phyloP scores from a whole-genome alignment of 2,888 invertebrate genomes.

The Clunio marinus region DNA sequence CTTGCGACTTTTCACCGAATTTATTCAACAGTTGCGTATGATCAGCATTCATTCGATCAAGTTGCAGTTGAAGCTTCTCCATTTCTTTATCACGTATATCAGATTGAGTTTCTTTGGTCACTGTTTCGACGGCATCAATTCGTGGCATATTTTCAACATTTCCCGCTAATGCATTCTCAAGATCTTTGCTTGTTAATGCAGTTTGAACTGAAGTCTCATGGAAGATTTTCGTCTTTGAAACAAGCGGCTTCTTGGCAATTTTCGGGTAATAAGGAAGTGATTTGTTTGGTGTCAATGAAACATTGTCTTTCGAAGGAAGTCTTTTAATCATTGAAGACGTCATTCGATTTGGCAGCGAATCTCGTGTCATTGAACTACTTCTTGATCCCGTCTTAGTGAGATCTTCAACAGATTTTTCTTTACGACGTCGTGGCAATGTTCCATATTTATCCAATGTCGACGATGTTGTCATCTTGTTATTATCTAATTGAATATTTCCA shows the following conservation, averaged over 20 bases:
- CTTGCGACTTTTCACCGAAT: conserved; percentile 47
- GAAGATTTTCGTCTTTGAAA: conserved; percentile 65
- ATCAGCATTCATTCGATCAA: conserved; percentile 58
- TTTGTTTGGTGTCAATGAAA: conserved; percentile 46
- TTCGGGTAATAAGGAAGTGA: conserved; percentile 54
- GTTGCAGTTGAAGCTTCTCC: conserved; percentile 58
- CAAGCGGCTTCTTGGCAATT: conserved; percentile 45
- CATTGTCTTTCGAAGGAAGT: conserved; percentile 43
- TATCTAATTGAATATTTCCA: conserved; percentile 46
- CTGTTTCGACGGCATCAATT: conserved; percentile 53
- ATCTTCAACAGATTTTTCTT: conserved; percentile 61
- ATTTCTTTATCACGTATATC: conserved; percentile 63
- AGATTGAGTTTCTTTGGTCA: conserved; percentile 59
- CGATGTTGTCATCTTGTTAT: too few relatives aligned
- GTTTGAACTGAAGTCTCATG: conserved; percentile 77
- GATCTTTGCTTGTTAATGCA: conserved; percentile 65
- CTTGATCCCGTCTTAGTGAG: conserved; percentile 51
- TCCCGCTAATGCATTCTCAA: conserved; percentile 68
- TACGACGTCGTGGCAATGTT: conserved; percentile 69
- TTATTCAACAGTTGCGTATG: conserved; percentile 59
- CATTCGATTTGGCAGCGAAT: conserved; percentile 46
- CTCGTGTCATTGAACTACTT: conserved; percentile 53
- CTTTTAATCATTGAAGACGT: conserved; percentile 48
- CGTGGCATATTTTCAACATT: conserved; percentile 47
- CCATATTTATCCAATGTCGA: conserved; percentile 68